Evolutionary conservation across 1,140 invertebrate genomes (phyloP).

Genomic region (Platorchestia sp.): DNA sequence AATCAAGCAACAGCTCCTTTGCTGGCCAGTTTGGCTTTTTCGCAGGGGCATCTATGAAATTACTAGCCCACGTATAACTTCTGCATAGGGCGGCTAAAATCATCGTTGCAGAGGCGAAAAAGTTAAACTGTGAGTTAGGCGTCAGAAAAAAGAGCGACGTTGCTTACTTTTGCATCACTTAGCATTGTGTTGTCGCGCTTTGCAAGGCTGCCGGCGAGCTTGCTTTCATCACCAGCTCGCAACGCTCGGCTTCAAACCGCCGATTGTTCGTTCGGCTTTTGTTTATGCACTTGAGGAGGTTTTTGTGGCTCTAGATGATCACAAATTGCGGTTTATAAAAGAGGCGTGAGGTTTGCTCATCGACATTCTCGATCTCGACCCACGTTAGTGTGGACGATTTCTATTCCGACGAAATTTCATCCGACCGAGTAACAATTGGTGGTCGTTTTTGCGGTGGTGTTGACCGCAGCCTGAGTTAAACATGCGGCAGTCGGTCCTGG

Average conservation of each 20-base stretch:
- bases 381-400: conserved; percentile 29
- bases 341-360: neutral
- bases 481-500: conserved; percentile 19
- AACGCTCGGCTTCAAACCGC: neutral
- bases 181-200: neutral
- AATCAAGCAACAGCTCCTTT: too few species aligned
- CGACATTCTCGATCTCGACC: conserved; percentile 37
- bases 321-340: neutral
- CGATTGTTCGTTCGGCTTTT: neutral
- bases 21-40: too few species aligned
- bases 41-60: too few species aligned
- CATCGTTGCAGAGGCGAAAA: too few species aligned
- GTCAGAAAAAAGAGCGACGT: neutral
- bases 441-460: neutral
- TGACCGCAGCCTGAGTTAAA: neutral
- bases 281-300: neutral
- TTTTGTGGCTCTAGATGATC: neutral
- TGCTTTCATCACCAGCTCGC: neutral
- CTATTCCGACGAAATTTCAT: neutral
- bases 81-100: too few species aligned
- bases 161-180: neutral
- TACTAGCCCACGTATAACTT: too few species aligned
- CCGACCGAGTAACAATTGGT: neutral
- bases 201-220: neutral
- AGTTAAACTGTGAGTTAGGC: too few species aligned